phyloP scores from a whole-genome alignment of 2,113 vertebrate species.

The Diadophis punctatus region DNA sequence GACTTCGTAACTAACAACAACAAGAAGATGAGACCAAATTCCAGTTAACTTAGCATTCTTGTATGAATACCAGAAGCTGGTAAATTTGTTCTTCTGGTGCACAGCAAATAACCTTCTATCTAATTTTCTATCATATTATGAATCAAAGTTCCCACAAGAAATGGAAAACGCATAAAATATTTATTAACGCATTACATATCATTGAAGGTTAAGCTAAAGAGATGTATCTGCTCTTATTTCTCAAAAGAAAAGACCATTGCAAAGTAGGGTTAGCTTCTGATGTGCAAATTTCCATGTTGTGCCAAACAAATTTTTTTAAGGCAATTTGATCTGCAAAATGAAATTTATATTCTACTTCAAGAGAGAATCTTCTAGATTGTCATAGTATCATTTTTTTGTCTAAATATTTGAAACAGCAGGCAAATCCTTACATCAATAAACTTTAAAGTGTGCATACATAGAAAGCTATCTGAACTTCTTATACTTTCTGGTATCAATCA shows the following conservation, averaged over 20 bases:
- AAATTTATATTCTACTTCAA: constrained; percentile 28
- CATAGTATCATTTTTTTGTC: constrained; percentile 39
- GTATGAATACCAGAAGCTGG: not conserved
- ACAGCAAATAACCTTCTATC: not conserved
- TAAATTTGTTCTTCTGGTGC: not conserved
- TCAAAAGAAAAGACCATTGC: not conserved
- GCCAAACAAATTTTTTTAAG: not conserved
- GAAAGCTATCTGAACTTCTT: constrained; percentile 58
- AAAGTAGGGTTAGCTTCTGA: not conserved
- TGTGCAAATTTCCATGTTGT: not conserved
- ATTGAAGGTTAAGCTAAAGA: not conserved
- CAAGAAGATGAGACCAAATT: not conserved
- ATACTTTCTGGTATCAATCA: constrained; percentile 71
- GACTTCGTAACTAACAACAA: no score
- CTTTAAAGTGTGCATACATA: constrained; percentile 61
- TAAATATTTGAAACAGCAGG: constrained; percentile 49
- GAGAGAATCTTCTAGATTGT: constrained; percentile 24
- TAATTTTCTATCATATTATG: not conserved
- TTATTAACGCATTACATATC: not conserved
- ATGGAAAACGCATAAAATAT: not conserved
- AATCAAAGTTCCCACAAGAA: constrained; percentile 1
- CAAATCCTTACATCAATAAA: constrained; percentile 60
- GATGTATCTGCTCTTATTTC: not conserved
- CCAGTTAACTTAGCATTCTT: not conserved
- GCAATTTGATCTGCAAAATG: constrained; percentile 31